phyloP scores from a whole-genome alignment of 2,888 invertebrate species.

The Synanthedon vespiformis region DNA sequence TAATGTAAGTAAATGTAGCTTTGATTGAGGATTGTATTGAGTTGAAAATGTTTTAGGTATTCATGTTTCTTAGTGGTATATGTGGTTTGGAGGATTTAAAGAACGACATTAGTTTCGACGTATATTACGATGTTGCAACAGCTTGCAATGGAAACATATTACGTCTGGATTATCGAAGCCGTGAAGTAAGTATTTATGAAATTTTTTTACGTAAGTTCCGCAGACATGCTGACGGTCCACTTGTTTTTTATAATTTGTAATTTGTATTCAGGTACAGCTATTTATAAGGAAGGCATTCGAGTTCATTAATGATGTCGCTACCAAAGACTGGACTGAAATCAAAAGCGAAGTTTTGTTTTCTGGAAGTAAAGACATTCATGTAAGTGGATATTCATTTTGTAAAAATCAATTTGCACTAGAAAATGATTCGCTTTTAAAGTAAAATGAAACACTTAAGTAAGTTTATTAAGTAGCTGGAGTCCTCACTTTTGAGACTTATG shows the following conservation, averaged over 20 bases:
- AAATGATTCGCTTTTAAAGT: no score
- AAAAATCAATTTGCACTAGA: no score
- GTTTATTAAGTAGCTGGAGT: no score
- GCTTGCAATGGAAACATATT: slow-evolving; percentile 39
- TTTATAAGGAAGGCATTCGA: slow-evolving; percentile 13
- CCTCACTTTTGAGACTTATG: no score
- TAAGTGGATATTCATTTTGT: slow-evolving; percentile 17
- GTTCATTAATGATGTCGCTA: slow-evolving; percentile 32
- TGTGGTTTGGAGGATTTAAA: slow-evolving; percentile 16
- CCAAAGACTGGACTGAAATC: slow-evolving; percentile 35
- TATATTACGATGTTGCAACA: slow-evolving; percentile 39
- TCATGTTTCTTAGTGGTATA: slow-evolving; percentile 33
- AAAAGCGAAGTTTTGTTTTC: slow-evolving; percentile 18
- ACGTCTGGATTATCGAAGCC: slow-evolving; percentile 14
- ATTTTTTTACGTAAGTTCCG: no score
- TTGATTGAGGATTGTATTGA: no score
- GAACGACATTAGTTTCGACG: slow-evolving; percentile 15
- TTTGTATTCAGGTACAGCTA: no score
- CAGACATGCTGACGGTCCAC: no score
- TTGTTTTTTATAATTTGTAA: no score
- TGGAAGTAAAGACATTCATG: slow-evolving; percentile 22
- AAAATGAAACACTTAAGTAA: no score
- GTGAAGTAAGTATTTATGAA: no score
- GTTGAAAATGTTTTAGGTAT: slow-evolving; percentile 16
- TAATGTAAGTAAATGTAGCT: no score